Evolutionary conservation across 2,797 vertebrate genomes (phyloP).

Genomic region (Pristis pectinata): DNA sequence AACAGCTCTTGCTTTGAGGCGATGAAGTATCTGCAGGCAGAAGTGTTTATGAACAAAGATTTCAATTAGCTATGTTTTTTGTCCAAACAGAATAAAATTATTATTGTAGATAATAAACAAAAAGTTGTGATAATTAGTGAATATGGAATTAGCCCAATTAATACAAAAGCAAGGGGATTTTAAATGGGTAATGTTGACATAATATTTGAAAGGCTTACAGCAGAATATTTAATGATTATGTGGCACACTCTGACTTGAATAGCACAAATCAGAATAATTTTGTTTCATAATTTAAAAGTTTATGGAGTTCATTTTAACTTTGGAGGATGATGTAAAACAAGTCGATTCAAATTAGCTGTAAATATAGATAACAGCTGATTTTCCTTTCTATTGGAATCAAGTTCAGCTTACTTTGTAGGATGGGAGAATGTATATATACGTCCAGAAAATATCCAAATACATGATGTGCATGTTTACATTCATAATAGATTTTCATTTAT

Average conservation of each 20-base stretch:
- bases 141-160: neutral
- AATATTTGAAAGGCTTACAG: neutral
- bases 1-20: conserved; percentile 72
- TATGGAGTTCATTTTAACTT: neutral
- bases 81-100: neutral
- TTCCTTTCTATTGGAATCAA: too few relatives aligned
- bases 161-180: neutral
- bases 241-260: neutral
- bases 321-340: neutral
- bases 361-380: neutral
- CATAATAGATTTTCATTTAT: neutral
- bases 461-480: neutral
- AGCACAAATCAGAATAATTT: neutral
- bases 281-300: neutral
- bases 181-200: neutral
- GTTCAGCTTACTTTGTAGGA: neutral
- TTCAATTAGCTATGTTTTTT: neutral
- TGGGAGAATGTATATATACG: neutral
- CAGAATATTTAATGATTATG: neutral
- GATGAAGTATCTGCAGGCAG: conserved; percentile 72
- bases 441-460: neutral
- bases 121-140: neutral
- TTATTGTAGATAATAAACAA: neutral
- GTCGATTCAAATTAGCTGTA: neutral
- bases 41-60: neutral